Evolutionary conservation across 2,888 invertebrate species (phyloP).

Genomic region (Tineola bisselliella): DNA sequence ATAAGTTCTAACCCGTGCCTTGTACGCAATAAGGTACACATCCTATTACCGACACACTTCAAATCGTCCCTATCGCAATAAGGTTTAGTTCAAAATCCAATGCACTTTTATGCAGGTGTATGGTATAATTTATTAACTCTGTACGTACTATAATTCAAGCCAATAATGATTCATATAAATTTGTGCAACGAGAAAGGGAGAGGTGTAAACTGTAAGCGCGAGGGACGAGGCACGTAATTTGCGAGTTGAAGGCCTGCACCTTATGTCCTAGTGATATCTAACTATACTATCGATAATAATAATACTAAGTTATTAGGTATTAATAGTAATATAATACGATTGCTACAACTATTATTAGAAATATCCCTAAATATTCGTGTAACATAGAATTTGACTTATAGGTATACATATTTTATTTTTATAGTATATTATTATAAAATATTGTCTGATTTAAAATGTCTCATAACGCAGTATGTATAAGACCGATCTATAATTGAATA

Average conservation of each 20-base stretch:
- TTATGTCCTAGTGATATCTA: slow-evolving; percentile 28
- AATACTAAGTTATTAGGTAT: not conserved
- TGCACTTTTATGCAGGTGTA: not conserved
- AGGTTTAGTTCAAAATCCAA: not conserved
- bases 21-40: not conserved
- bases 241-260: slow-evolving; percentile 32
- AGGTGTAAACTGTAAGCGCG: slow-evolving; percentile 51
- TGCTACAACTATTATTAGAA: no score
- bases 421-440: no score
- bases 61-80: not conserved
- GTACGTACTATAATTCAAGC: slow-evolving; percentile 41
- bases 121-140: not conserved
- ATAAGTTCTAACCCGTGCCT: not conserved
- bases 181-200: slow-evolving; percentile 48
- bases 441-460: no score
- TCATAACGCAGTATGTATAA: not conserved
- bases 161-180: slow-evolving; percentile 57
- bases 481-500: not conserved
- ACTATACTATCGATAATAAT: slow-evolving; percentile 21
- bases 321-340: no score
- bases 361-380: no score
- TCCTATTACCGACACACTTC: not conserved
- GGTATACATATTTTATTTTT: no score
- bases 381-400: no score
- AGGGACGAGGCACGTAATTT: slow-evolving; percentile 46